A percentile compares a stretch with the other conserved stretches of the same genome.
phyloP scores from a whole-genome alignment of 2,113 vertebrate genomes.

The Microcebus griseorufus region DNA sequence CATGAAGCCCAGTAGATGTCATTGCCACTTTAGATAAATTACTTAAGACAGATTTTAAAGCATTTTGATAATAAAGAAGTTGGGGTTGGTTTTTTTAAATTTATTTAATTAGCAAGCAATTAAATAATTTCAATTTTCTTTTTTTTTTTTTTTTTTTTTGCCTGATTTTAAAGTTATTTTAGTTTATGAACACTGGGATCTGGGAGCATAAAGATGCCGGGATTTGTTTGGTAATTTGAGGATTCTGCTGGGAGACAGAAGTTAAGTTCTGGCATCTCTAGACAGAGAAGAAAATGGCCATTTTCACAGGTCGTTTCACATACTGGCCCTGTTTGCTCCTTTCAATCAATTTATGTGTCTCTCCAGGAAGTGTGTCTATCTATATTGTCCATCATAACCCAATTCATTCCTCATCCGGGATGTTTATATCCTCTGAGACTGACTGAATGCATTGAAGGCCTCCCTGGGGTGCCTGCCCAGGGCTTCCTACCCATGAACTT shows the following conservation, averaged over 20 bases:
- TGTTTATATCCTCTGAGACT: not conserved
- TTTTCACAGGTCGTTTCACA: not conserved
- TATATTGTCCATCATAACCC: not conserved
- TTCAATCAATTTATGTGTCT: not conserved
- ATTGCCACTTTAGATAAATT: conserved; percentile 21
- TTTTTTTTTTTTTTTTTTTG: not conserved
- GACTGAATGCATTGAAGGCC: not conserved
- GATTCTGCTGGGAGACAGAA: not conserved
- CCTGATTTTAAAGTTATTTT: conserved; percentile 30
- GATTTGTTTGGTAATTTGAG: conserved; percentile 13
- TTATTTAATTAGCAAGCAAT: conserved; percentile 38
- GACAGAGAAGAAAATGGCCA: not conserved
- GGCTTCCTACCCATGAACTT: not conserved
- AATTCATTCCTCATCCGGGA: not conserved
- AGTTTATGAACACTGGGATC: not conserved
- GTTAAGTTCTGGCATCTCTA: not conserved
- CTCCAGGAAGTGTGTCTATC: not conserved
- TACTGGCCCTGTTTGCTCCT: not conserved
- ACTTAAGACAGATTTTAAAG: conserved; percentile 1
- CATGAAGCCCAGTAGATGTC: not conserved
- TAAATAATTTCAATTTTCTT: conserved; percentile 11
- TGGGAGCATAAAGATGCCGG: not conserved
- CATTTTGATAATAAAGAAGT: not conserved
- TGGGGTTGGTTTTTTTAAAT: not conserved
- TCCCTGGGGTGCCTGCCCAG: not conserved